Base-by-base conservation (phyloP, 1,140 invertebrate genomes). In the Drosophila malerkotliana region DNA sequence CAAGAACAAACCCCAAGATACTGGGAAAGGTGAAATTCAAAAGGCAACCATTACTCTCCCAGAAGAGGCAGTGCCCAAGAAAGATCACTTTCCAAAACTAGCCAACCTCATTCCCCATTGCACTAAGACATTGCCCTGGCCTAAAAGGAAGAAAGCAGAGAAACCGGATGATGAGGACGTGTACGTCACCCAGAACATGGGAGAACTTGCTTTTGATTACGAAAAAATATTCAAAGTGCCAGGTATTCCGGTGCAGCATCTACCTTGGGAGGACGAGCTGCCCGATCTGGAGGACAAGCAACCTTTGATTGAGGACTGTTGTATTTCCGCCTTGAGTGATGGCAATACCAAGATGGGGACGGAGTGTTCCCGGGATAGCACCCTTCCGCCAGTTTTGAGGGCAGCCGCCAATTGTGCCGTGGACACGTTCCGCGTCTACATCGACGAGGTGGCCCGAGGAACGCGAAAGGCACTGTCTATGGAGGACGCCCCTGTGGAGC, bases 191-290 rank as follows among this genome's bases (percentile, higher is more conserved):
- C 44, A 9, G 18, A 52, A 2, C 1, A 7, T 14, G 12, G 1
- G 15, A 47, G 26, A 37, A 8, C 1, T 77, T 4, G 48, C 49
- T 6, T 57, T 84, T 53, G 58, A 84, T 37, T 85, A 54, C 37
- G 63, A 54, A 3, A 74, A 74, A 34, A n/a, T 84, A 3, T 87
- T 30, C 2, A 41, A 81, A 5, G 8, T 59, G 0, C 39, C 61
- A 2, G 18, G 1, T 1, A n/a, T 56, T 0, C 53, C 53, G 7
- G 48, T 26, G 0, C 18, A 34, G 4, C 37, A 24, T 1, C 0
- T 66, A 7, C 45, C 28, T 0, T 57, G 18, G 15, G 60, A 66
- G 18, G 26, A 37, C 0, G 37, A 75, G 7, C 21, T 10, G 18
- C 12, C 73, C 0, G 47, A 59, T 12, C 28, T 66, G 3, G 34